Base-by-base conservation (phyloP, 2,113 vertebrate species). In the Hypomesus transpacificus region DNA sequence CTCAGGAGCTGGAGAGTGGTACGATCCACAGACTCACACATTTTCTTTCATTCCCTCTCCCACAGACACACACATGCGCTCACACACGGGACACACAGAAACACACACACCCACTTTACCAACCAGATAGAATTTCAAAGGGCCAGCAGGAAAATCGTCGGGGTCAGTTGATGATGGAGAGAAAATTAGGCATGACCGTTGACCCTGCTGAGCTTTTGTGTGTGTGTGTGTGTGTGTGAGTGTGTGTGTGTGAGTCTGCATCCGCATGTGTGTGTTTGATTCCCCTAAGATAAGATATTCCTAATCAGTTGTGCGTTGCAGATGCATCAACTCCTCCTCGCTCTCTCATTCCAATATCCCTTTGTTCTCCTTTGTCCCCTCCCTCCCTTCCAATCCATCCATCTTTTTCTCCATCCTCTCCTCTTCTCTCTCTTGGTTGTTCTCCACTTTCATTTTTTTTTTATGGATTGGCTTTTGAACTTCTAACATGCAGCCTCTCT, bases 41-140 rank as follows among this genome's bases (percentile, higher is more conserved):
- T 18, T 53, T 18, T 53, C 52, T 53, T 18, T 4, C 52, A 16
- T 22, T 60, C 5, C 13, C 21, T 53, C 52, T 16, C 52, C 13
- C 52, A 53, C 52, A 53, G 14, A 14, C 59, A 14, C 24, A 22
- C 14, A 62, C 46, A 14, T 53, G 57, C 65, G 64, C 59, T n/a
- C 77, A 51, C 75, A 22, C n/a, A 51, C 13, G 13, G 18, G 11
- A 50, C 39, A 5, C 14, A 63, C 66, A 58, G 18, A 61, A 14
- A 52, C 46, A 71, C 46, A 61, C 18, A n/a, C 46, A 53, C 14
- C 52, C 63, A 52, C 39, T 64, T 4, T 79, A 60, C 31, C 39
- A 11, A 46, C 39, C 39, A 66, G 80, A 18, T 89, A 73, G 59
- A 68, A 80, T 88, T 85, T 87, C 85, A 89, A 85, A 89, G 71